Base-by-base conservation (phyloP, 2,888 invertebrate genomes). In the Muschampia staudingeri region DNA sequence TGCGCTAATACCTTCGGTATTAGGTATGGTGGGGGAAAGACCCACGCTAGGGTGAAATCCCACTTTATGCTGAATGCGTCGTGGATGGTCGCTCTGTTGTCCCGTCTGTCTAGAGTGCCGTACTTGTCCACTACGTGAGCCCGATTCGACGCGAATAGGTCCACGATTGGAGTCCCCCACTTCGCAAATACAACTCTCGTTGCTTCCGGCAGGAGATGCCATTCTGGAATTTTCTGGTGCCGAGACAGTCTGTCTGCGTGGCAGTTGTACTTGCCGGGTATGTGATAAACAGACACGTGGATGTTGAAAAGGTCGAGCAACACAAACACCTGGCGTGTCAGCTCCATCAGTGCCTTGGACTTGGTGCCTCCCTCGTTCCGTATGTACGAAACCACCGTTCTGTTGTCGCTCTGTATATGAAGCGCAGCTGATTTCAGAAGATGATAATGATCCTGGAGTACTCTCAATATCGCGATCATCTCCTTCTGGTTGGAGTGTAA, bases 331-430 rank as follows among this genome's bases (percentile, higher is more conserved):
- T 67, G 30, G 25, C 30, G 14, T 30, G 67, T 67, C 14, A 67
- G 6, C 12, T 82, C 30, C 48, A 84, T 75, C 0, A 86, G 76
- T 11, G 12, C 16, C 16, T 8, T 25, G 25, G 87, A 87, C 25
- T 78, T 76, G 3, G 88, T 88, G 1, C 88, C 87, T 8, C 89
- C 89, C 71, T 89, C 87, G 76, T 89, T 90, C n/a, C 82, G 78
- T 30, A 87, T n/a, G 30, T 87, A 86, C 0, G 84, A 70, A 0
- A 88, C 78, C 7, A 82, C 85, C 9, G 87, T 89, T 4, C 84
- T 82, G 25, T 88, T 89, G 82, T 89, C 88, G 82, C 85, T 83
- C 61, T 89, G 88, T 12, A 89, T 73, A 3, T 83, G 69, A 7
- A 86, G 16, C 3, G 84, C 70, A 4, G 48, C 11, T 11, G 75